Evolutionary conservation across 2,888 invertebrate species (phyloP).

Genomic region (Brenthis daphne): DNA sequence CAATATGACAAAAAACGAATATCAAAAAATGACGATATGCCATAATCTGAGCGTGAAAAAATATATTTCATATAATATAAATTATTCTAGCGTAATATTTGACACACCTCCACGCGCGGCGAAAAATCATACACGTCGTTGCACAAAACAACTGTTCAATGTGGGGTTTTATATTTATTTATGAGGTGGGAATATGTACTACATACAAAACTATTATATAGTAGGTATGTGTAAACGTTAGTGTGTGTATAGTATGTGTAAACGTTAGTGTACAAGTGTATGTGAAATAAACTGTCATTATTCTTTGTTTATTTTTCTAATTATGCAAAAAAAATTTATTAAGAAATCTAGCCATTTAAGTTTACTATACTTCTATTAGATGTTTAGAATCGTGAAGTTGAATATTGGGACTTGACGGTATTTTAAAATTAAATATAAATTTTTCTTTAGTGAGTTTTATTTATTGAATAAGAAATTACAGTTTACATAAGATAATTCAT

Average conservation of each 20-base stretch:
- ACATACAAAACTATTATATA: not conserved
- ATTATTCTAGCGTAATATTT: constrained; percentile 22
- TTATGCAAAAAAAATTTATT: too few relatives aligned
- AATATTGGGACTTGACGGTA: too few relatives aligned
- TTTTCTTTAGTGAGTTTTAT: too few relatives aligned
- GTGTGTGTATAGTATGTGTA: not conserved
- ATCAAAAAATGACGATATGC: not conserved
- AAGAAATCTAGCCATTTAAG: too few relatives aligned
- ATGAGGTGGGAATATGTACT: constrained; percentile 3
- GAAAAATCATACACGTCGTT: constrained; percentile 19
- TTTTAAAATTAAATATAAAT: too few relatives aligned
- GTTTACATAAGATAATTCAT: too few relatives aligned
- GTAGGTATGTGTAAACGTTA: not conserved
- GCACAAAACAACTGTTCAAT: constrained; percentile 11
- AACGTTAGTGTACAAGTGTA: not conserved
- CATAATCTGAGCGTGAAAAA: constrained; percentile 8
- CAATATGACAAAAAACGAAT: not conserved
- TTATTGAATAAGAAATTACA: too few relatives aligned
- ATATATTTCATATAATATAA: constrained; percentile 10
- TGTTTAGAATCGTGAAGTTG: too few relatives aligned
- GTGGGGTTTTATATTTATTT: constrained; percentile 17
- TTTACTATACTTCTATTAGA: too few relatives aligned
- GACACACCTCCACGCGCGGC: constrained; percentile 22
- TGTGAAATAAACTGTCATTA: not conserved
- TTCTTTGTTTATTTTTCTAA: not conserved